These are phyloP conservation scores for Neodiprion virginianus DNA, from an alignment of 1,140 invertebrate genomes.

Conservation along the genomic window DNA sequence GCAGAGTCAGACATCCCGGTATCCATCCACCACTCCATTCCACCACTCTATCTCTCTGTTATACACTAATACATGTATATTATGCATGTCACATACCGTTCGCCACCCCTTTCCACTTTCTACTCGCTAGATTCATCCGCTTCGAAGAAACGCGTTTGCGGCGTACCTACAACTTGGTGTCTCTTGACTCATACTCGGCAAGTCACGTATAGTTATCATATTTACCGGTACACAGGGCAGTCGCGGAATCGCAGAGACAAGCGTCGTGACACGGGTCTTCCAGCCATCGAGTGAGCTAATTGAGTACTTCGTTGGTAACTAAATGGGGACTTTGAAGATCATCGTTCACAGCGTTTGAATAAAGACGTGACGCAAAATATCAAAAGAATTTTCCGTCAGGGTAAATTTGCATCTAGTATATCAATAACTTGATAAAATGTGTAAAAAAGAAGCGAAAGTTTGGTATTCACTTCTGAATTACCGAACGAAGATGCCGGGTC, in stretches of 20 bases:
- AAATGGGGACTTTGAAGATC: background rate
- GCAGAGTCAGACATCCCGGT: background rate
- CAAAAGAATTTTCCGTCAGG: too few species aligned
- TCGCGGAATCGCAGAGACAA: background rate
- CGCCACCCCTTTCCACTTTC: conserved; percentile 9
- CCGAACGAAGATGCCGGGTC: conserved; percentile 22
- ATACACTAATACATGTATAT: too few species aligned
- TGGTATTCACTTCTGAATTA: background rate
- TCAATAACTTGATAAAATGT: too few species aligned
- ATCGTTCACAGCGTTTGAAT: too few species aligned
- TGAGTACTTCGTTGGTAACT: background rate
- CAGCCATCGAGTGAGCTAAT: background rate
- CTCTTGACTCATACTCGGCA: background rate
- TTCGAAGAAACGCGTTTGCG: background rate
- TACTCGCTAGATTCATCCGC: conserved; percentile 5
- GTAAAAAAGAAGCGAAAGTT: too few species aligned
- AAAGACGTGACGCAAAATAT: too few species aligned
- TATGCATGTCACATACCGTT: too few species aligned
- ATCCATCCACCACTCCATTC: conserved; percentile 8
- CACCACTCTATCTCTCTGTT: too few species aligned
- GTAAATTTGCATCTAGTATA: too few species aligned
- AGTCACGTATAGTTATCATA: background rate
- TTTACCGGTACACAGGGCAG: background rate
- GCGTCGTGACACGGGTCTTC: background rate
- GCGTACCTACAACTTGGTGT: too few species aligned